These are phyloP conservation scores for Acipenser transmontanus DNA, from an alignment of 2,797 vertebrate genomes.

Conservation along the genomic window DNA sequence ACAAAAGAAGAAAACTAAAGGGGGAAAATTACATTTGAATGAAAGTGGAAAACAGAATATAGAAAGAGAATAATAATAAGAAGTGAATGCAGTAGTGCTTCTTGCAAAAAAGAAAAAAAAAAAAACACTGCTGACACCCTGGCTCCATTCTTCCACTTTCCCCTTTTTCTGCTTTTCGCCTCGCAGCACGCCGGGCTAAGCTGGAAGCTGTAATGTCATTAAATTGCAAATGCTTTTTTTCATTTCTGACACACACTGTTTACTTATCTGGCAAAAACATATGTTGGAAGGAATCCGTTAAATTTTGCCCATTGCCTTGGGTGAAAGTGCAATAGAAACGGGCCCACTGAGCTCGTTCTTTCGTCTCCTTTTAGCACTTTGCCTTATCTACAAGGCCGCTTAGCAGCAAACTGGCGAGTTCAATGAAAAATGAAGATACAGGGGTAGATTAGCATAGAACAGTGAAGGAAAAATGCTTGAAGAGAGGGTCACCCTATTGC, in stretches of 20 bases:
- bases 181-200: conserved; percentile 99
- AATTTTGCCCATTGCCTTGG: conserved; percentile 93
- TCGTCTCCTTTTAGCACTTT: conserved; percentile 68
- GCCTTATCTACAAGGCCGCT: conserved; percentile 77
- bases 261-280: conserved; percentile 99
- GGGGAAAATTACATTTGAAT: conserved; percentile 76
- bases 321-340: conserved; percentile 81
- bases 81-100: conserved; percentile 89
- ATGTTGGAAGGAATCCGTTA: conserved; percentile 99
- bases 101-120: conserved; percentile 68
- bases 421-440: conserved; percentile 82
- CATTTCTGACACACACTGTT: conserved; percentile 99
- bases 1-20: conserved; percentile 70
- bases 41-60: conserved; percentile 70
- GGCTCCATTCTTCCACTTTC: conserved; percentile 82
- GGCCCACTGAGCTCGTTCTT: conserved; percentile 71
- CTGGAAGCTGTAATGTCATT: conserved; percentile 99
- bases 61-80: conserved; percentile 75
- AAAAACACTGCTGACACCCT: conserved; percentile 83
- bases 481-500: conserved; percentile 99
- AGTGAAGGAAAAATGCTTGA: conserved; percentile 93
- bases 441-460: conserved; percentile 75
- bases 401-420: conserved; percentile 85
- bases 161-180: conserved; percentile 89
- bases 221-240: conserved; percentile 99